Base-by-base conservation (phyloP, 2,888 invertebrate genomes). In the Mechanitis mazaeus region DNA sequence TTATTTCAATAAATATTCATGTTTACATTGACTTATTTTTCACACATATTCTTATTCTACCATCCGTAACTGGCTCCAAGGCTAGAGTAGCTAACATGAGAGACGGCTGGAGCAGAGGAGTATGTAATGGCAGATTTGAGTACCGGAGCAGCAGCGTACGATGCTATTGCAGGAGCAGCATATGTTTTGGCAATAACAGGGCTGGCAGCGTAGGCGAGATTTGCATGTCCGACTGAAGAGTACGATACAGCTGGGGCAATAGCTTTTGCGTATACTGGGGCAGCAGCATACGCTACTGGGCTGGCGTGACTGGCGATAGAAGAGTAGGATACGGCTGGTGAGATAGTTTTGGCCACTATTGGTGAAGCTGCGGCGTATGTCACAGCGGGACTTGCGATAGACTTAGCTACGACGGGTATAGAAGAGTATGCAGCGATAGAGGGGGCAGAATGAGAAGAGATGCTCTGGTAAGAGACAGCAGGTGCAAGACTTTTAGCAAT, bases 61-160 rank as follows among this genome's bases (percentile, higher is more conserved):
- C 87, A 87, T 58, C 85, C 87, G 71, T 87, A 87, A 75, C 77
- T 81, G 65, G 81, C 80, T 61, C 85, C 94, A 56, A 92, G 87
- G 61, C 93, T 93, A 64, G 91, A 83, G 87, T 93, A 94, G 67
- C 91, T 84, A 70, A 93, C 92, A 77, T 93, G 93, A 57, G 94
- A 92, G 33, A 93, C 93, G 2, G 76, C 74, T 45, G 71, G 70
- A 7, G 70, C 64, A 58, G 70, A 55, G 9, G 70, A 69, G 65
- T 71, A 68, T 46, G 69, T 61, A 35, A 69, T 63, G 33, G 69
- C 71, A 9, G 69, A 64, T 47, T 68, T 79, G 5, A 75, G 68
- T 9, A 75, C 72, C 42, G 76, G 72, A 47, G 76, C 71, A 69
- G 76, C 56, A 7, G 80, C 60, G 71, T 75, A 72, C 20, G 62